These are phyloP conservation scores for Atrichornis clamosus DNA, from an alignment of 2,113 vertebrate genomes.

Conservation along the genomic window DNA sequence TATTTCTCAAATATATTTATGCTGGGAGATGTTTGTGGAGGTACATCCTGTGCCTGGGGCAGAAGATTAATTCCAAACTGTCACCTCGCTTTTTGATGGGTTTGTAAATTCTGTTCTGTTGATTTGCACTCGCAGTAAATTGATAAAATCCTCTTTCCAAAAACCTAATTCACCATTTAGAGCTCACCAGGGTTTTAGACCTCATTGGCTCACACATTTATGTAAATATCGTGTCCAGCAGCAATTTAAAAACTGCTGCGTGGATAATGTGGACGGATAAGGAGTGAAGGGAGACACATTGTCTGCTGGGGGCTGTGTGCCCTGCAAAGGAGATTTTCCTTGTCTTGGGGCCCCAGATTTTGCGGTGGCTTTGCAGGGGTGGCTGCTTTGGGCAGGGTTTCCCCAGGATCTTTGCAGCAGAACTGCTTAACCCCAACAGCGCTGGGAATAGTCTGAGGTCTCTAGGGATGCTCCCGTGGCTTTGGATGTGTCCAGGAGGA, in stretches of 20 bases:
- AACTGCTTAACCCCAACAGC: background rate
- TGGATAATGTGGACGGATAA: background rate
- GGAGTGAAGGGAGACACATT: background rate
- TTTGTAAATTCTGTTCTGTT: conserved; percentile 47
- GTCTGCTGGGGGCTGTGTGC: background rate
- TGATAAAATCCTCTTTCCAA: conserved; percentile 50
- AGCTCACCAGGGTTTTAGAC: conserved; percentile 7
- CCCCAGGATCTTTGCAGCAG: background rate
- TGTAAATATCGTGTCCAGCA: conserved; percentile 23
- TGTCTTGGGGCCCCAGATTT: fast-evolving
- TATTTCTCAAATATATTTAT: conserved; percentile 35
- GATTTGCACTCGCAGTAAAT: conserved; percentile 37
- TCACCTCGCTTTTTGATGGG: conserved; percentile 36
- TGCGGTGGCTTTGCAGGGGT: background rate
- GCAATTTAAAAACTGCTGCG: background rate
- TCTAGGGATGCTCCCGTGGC: background rate
- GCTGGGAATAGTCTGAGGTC: background rate
- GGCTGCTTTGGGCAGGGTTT: background rate
- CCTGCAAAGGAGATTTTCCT: background rate
- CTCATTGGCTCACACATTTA: conserved; percentile 20
- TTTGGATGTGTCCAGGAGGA: background rate
- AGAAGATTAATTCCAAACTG: conserved; percentile 36
- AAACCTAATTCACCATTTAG: conserved; percentile 11
- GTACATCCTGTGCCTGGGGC: conserved; percentile 25
- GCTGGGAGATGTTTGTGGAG: conserved; percentile 40